A percentile compares a stretch with the other conserved stretches of the same genome.
phyloP scores from a whole-genome alignment of 2,797 vertebrate species.

The Protosalanx chinensis region DNA sequence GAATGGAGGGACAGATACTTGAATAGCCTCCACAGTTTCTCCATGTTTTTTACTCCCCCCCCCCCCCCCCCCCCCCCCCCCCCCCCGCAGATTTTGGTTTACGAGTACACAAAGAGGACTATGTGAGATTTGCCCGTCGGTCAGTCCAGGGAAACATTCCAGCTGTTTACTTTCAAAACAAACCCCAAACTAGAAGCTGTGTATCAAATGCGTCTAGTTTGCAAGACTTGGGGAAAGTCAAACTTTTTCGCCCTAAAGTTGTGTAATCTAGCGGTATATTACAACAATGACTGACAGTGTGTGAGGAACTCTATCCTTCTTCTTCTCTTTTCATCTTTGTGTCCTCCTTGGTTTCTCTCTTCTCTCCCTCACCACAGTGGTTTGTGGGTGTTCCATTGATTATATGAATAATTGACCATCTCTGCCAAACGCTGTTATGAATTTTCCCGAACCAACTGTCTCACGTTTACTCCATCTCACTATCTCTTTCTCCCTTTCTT shows the following conservation, averaged over 20 bases:
- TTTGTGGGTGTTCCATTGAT: slow-evolving; percentile 54
- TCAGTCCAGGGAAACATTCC: no score
- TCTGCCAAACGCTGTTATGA: slow-evolving; percentile 53
- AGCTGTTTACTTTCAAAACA: no score
- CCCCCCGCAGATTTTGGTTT: no score
- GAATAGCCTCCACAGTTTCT: no score
- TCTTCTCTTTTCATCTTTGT: neutral
- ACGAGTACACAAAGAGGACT: no score
- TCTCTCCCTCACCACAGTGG: slow-evolving; percentile 12
- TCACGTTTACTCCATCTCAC: neutral
- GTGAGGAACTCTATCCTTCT: neutral
- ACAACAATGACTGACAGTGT: neutral
- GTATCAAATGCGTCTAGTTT: no score
- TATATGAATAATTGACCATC: slow-evolving; percentile 66
- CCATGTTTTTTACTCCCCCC: no score
- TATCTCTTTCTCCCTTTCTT: neutral
- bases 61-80: no score
- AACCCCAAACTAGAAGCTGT: no score
- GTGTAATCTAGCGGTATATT: neutral
- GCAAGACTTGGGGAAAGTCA: neutral
- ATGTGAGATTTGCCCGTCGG: no score
- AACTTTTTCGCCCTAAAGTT: neutral
- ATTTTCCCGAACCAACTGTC: slow-evolving; percentile 16
- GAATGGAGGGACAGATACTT: no score
- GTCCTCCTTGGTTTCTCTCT: neutral